Evolutionary conservation across 2,888 invertebrate genomes (phyloP), one percentile per base, ranked within the genome.

Genomic region (Volucella inanis): DNA sequence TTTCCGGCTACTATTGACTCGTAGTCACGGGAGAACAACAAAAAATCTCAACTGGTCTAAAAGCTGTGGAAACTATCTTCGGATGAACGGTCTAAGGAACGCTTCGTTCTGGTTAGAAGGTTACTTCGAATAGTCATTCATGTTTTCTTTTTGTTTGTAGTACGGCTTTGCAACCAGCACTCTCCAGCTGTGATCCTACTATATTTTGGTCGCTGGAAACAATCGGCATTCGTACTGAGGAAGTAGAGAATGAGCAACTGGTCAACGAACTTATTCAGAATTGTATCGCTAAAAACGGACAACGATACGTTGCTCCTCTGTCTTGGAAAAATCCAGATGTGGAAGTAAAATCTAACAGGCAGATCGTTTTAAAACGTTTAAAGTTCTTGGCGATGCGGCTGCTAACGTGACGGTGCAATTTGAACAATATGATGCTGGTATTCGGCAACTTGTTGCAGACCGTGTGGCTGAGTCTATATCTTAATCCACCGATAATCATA

Each of bases 61-160:
- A 71, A 45, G 70, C 70, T n/a, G 71, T 78, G 10, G 64, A 70
- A 6, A 68, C 54, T n/a, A 68, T 68, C 11, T 68, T 68, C 38
- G 76, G 59, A n/a, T 68, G 76, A n/a, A n/a, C n/a, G n/a, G n/a
- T n/a, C n/a, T n/a, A n/a, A n/a, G n/a, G n/a, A n/a, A n/a, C n/a
- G n/a, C n/a, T n/a, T n/a, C n/a, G n/a, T n/a, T n/a, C n/a, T n/a
- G n/a, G n/a, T n/a, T n/a, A n/a, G n/a, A n/a, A n/a, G n/a, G n/a
- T n/a, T n/a, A n/a, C n/a, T n/a, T n/a, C n/a, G n/a, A n/a, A n/a
- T n/a, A n/a, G n/a, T n/a, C n/a, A n/a, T n/a, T n/a, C n/a, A n/a
- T n/a, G n/a, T 14, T 68, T 22, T 61, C 8, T 39, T 12, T 67
- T 11, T 45, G 4, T 77, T 4, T 9, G 12, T 22, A 55, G 68